A percentile compares a stretch with the other conserved stretches of the same genome.
Evolutionary conservation across 2,888 invertebrate species (phyloP).

Genomic region (Vesta saturnalis): DNA sequence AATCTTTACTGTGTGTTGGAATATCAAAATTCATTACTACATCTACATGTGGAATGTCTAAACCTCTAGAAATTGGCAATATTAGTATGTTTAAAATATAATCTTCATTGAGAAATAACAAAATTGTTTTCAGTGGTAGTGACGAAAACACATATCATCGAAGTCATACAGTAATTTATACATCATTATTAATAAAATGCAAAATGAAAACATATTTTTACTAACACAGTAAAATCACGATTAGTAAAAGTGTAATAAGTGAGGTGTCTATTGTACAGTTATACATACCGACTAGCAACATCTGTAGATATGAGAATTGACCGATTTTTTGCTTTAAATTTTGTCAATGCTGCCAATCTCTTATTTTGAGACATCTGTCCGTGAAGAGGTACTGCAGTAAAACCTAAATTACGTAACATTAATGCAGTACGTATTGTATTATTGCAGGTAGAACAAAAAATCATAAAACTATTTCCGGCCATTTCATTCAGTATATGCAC

Average conservation of each 20-base stretch:
- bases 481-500: slow-evolving; percentile 95
- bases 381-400: slow-evolving; percentile 96
- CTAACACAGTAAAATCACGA: background rate
- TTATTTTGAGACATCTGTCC: slow-evolving; percentile 99
- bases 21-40: slow-evolving; percentile 98
- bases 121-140: slow-evolving; percentile 53
- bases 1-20: slow-evolving; percentile 98
- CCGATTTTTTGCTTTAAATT: slow-evolving; percentile 94
- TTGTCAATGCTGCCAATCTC: slow-evolving; percentile 92
- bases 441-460: slow-evolving; percentile 96
- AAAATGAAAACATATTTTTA: slow-evolving; percentile 15
- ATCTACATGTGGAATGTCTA: slow-evolving; percentile 99
- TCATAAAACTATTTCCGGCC: slow-evolving; percentile 95
- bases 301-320: slow-evolving; percentile 98
- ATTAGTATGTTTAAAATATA: no score
- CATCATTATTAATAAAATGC: slow-evolving; percentile 40
- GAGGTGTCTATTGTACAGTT: no score
- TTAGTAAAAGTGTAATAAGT: background rate
- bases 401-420: slow-evolving; percentile 88
- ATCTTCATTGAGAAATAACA: background rate
- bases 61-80: slow-evolving; percentile 73
- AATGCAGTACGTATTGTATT: slow-evolving; percentile 90
- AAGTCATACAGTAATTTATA: slow-evolving; percentile 35
- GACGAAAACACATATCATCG: slow-evolving; percentile 49
- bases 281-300: slow-evolving; percentile 88